Evolutionary conservation across 2,113 vertebrate genomes (phyloP), one percentile per base, ranked within the genome.

Genomic region (Zosterops borbonicus): DNA sequence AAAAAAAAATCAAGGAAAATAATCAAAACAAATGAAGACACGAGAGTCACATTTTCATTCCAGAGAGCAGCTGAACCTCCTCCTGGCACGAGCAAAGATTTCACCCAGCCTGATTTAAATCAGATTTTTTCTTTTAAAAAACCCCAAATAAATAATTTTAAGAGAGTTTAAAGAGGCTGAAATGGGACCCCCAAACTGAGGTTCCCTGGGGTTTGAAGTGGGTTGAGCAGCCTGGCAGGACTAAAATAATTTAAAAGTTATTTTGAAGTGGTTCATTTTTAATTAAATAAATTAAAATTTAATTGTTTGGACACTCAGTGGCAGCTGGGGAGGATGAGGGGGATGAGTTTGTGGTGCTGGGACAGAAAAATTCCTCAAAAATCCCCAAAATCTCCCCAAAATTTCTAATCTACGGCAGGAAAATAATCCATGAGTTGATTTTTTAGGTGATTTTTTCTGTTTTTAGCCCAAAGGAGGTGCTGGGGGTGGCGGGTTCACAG

Each of bases 11-110:
- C 5, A 9, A 27, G 12, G 25, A 14, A 39, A 85, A 46, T 10
- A 46, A 46, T 21, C 8, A 20, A 46, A 10, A 10, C 46, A 46
- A 21, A 74, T 19, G 42, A 12, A 35, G 69, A 11, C 41, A 4
- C 0, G 0, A 28, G 4, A 1, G 31, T 14, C 50, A 9, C 9
- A 0, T 19, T 83, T 71, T 29, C 19, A 7, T 7, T 15, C 27
- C 29, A 52, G 47, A 46, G 21, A 13, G 22, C 0, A 0, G 3
- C 53, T 24, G n/a, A 52, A 4, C 2, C 25, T 18, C 58, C 3
- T 20, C 50, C 44, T 46, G 44, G 20, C 46, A 47, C 20, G 21
- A 47, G 15, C n/a, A n/a, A 12, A 37, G 55, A 6, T 29, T 49
- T 47, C 2, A n/a, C 25, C 15, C 71, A 6, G 4, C 42, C 60